These are phyloP conservation scores for Alligator sinensis DNA, from an alignment of 2,113 vertebrate species.

Conservation along the genomic window DNA sequence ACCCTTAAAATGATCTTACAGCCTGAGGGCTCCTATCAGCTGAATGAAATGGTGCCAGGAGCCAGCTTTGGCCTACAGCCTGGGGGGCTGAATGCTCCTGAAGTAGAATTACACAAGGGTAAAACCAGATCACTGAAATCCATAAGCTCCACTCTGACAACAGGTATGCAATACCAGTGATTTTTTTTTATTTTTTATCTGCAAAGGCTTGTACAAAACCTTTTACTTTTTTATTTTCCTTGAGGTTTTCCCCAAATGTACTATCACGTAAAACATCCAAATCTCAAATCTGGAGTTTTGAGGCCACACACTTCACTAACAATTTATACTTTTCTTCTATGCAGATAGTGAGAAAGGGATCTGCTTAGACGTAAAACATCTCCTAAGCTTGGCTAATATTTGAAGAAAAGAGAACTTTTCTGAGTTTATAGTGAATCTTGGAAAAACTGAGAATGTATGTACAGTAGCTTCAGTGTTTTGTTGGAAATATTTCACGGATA, in stretches of 20 bases:
- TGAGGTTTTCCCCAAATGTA: no score
- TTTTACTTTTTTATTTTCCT: background rate
- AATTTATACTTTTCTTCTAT: background rate
- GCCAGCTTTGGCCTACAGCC: no score
- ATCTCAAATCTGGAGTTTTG: background rate
- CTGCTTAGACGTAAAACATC: background rate
- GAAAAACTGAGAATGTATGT: background rate
- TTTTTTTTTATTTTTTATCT: background rate
- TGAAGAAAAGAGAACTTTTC: accelerated
- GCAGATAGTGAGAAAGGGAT: background rate
- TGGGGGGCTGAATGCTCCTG: no score
- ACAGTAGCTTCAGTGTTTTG: accelerated
- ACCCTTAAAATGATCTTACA: no score
- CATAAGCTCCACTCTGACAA: background rate
- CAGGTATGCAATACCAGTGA: background rate
- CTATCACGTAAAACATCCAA: no score
- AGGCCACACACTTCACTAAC: background rate
- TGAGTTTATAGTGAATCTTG: background rate
- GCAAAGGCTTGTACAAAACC: background rate
- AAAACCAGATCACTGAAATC: background rate
- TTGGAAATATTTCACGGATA: background rate
- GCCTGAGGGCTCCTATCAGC: no score
- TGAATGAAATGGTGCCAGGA: no score
- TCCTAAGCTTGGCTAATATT: background rate
- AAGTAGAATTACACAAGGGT: no score